A percentile compares a stretch with the other conserved stretches of the same genome.
Evolutionary conservation across 2,113 vertebrate genomes (phyloP).

Genomic region (Danio rerio): DNA sequence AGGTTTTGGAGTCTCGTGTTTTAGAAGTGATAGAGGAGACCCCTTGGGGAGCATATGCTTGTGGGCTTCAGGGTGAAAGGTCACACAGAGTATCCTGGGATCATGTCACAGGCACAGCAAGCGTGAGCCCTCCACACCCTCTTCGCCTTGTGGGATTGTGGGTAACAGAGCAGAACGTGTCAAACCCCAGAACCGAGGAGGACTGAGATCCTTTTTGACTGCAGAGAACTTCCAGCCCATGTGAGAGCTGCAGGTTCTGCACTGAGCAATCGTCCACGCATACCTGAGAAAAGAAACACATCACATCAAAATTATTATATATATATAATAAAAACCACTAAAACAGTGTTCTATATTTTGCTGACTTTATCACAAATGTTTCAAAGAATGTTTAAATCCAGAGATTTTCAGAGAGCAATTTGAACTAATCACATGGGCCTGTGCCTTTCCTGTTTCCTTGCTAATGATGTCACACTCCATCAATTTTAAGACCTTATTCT

Average conservation of each 20-base stretch:
- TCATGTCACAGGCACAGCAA: constrained; percentile 91
- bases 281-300: constrained; percentile 76
- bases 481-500: no score
- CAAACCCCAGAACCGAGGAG: constrained; percentile 93
- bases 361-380: no score
- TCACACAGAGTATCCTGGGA: neutral
- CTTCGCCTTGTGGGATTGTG: constrained; percentile 84
- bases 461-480: no score
- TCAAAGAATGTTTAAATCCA: no score
- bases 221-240: constrained; percentile 98
- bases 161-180: constrained; percentile 93
- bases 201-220: constrained; percentile 90
- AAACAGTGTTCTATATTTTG: no score
- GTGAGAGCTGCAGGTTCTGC: constrained; percentile 87
- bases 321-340: no score
- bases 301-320: neutral
- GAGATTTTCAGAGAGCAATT: no score
- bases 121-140: constrained; percentile 78
- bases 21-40: constrained; percentile 29
- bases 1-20: constrained; percentile 33
- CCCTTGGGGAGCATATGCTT: neutral
- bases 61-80: neutral
- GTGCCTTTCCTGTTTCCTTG: no score
- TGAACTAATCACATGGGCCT: no score
- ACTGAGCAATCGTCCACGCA: constrained; percentile 96